A percentile compares a stretch with the other conserved stretches of the same genome.
Evolutionary conservation across 2,797 vertebrate species (phyloP).

Genomic region (Crenichthys baileyi): DNA sequence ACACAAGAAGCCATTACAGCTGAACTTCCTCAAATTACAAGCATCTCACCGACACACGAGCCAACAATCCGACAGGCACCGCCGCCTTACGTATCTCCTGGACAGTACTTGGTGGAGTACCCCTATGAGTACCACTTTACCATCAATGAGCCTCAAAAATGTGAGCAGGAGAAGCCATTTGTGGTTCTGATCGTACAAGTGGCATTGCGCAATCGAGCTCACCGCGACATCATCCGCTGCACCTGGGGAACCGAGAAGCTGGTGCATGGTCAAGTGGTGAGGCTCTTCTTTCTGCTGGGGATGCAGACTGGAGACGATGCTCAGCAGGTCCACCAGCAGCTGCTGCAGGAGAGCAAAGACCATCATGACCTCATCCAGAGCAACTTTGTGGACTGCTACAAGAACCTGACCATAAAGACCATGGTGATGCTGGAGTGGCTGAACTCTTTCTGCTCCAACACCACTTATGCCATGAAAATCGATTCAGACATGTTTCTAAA

Average conservation of each 20-base stretch:
- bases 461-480: slow-evolving; percentile 75
- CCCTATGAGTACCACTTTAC: slow-evolving; percentile 69
- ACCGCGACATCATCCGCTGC: slow-evolving; percentile 55
- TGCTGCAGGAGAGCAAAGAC: slow-evolving; percentile 60
- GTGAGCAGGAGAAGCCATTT: slow-evolving; percentile 57
- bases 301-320: neutral
- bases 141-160: slow-evolving; percentile 70
- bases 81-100: slow-evolving; percentile 46
- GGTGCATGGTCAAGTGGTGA: slow-evolving; percentile 45
- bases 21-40: neutral
- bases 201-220: slow-evolving; percentile 20
- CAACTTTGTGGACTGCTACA: slow-evolving; percentile 79
- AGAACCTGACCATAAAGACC: slow-evolving; percentile 82
- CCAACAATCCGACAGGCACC: neutral
- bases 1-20: accelerated
- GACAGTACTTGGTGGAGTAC: slow-evolving; percentile 65
- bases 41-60: accelerated
- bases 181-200: slow-evolving; percentile 74
- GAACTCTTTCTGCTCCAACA: slow-evolving; percentile 53
- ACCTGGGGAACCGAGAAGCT: slow-evolving; percentile 79
- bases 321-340: slow-evolving; percentile 25
- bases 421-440: slow-evolving; percentile 80
- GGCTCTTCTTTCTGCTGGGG: slow-evolving; percentile 78
- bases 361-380: slow-evolving; percentile 74
- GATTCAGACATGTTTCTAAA: slow-evolving; percentile 81